Conservation (phyloP, 2,113 vertebrate genomes). For the Aegithalos caudatus region DNA sequence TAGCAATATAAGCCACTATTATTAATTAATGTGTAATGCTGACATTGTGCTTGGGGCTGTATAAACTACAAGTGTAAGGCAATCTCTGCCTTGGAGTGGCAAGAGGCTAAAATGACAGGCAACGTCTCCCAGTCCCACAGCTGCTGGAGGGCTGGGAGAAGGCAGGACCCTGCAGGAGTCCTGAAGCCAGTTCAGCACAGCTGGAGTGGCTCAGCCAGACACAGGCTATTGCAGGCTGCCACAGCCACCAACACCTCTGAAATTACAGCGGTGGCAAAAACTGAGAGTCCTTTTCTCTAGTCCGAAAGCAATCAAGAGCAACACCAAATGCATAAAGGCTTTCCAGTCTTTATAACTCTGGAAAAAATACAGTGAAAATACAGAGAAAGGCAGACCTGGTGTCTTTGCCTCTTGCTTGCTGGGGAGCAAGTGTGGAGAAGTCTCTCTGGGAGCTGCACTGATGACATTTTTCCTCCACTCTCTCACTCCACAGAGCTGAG, state of each 20-base stretch:
- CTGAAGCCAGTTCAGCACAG: not conserved
- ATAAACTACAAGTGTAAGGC: slow-evolving; percentile 28
- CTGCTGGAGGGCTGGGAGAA: not conserved
- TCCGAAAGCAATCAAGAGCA: not conserved
- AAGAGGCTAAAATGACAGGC: slow-evolving; percentile 1
- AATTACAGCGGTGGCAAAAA: not conserved
- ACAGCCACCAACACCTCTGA: not conserved
- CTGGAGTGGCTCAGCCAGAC: not conserved
- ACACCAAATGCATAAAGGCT: not conserved
- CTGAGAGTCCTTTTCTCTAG: not conserved
- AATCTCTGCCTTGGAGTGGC: slow-evolving; percentile 31
- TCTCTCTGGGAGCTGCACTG: not conserved
- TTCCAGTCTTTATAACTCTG: not conserved
- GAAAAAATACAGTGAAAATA: not conserved
- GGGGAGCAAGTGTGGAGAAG: not conserved
- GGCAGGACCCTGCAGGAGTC: not conserved
- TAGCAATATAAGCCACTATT: slow-evolving; percentile 63
- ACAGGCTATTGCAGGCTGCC: not conserved
- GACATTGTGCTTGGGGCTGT: slow-evolving; percentile 57
- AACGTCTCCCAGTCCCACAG: not conserved
- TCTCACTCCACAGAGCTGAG: not conserved
- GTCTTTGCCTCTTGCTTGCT: not conserved
- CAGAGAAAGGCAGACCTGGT: not conserved
- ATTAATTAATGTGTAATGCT: slow-evolving; percentile 56
- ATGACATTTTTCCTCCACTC: not conserved